Base-by-base conservation (phyloP, 2,888 invertebrate genomes). In the Junonia oenone region DNA sequence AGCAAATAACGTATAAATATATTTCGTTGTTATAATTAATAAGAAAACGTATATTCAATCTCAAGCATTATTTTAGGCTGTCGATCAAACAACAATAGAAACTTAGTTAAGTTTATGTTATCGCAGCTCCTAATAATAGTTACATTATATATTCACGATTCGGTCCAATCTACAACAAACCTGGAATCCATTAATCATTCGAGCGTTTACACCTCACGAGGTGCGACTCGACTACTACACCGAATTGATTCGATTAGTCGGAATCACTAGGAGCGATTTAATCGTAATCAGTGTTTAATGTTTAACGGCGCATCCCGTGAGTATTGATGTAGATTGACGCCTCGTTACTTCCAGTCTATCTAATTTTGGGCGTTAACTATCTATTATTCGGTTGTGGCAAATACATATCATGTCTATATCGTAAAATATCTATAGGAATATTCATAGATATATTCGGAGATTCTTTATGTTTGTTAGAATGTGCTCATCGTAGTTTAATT, bases 241-340 rank as follows among this genome's bases (percentile, higher is more conserved):
- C 35, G 27, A 46, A 22, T 46, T 43, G 57, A 51, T 58, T 54
- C 22, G 53, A 54, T 58, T 54, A 52, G 31, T 47, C 15, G n/a
- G 35, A 54, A 40, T 19, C 43, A 37, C 47, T 26, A 19, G 14
- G 2, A 29, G 26, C 53, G 51, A 53, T 43, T 54, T 43, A 51
- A 56, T 54, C 45, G 59, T 48, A 59, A 56, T 56, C 53, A 50
- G 14, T 48, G 47, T 50, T 49, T 48, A 37, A 45, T 51, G 49
- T 52, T 33, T 46, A 58, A 27, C 45, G 55, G 45, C 11, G 27
- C 43, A 37, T 48, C 35, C 33, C 14, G 51, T 13, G 9, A 33
- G 15, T 55, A 43, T 35, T 40, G 43, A 33, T 43, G 17, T 35
- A 29, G n/a, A 43, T 48, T 43, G 46, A 26, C 17, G 37, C 37